Evolutionary conservation across 2,797 vertebrate genomes (phyloP), one percentile per base, ranked within the genome.

Genomic region (Monodelphis domestica): DNA sequence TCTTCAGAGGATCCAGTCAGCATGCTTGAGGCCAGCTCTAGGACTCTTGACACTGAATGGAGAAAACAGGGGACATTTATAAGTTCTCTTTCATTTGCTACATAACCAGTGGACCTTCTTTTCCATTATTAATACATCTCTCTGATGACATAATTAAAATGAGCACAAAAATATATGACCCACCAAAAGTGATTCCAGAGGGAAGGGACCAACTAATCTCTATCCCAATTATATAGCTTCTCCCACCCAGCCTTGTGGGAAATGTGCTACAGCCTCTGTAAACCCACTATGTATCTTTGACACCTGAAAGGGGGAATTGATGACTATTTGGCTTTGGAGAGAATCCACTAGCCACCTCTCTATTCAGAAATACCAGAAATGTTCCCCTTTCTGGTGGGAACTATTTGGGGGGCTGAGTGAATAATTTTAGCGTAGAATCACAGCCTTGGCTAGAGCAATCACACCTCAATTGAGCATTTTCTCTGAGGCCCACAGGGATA

Each of bases 331-430:
- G 24, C 55, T 56, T 56, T 28, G 7, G 0, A 56, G 26, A 56
- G 55, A 56, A 7, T 56, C 26, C 5, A 24, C 26, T 56, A 56
- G 55, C 26, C 0, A 56, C 26, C 55, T 56, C 55, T 55, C 28
- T 28, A 56, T 28, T 56, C 55, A 24, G 29, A 56, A 56, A 56
- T 56, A 56, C 26, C 26, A 56, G 26, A 28, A 28, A 56, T 56
- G 26, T 28, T 56, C 26, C 55, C 55, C 28, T 55, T 55, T 55
- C 54, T 55, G 3, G 3, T 10, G 3, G n/a, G 56, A 91, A 88
- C 45, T 89, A 33, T 51, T 89, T 56, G 92, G 54, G 89, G 84
- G n/a, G 84, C 50, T 54, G 56, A 70, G 84, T 89, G 21, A 93
- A 90, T 93, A 57, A 54, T 38, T 5, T 89, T 89, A 89, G 53